Conservation (phyloP, 2,797 vertebrate genomes). For the Eidolon dupreanum region DNA sequence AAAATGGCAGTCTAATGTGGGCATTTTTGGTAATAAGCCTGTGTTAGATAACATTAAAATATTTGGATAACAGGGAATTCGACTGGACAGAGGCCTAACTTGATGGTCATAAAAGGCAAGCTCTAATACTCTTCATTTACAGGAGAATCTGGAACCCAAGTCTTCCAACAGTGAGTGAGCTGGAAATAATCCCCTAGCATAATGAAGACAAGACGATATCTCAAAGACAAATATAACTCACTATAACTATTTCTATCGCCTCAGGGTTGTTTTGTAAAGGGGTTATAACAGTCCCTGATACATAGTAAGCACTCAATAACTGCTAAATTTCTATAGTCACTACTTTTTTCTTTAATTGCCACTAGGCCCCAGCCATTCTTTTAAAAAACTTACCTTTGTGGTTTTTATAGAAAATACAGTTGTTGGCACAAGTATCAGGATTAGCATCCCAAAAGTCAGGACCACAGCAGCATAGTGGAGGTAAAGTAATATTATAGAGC, state of each 20-base stretch:
- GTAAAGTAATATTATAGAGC: conserved; percentile 87
- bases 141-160: not conserved
- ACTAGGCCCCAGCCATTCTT: not conserved
- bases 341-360: not conserved
- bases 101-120: not conserved
- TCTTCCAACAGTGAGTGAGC: not conserved
- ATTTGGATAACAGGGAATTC: not conserved
- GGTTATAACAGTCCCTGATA: not conserved
- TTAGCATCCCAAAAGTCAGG: conserved; percentile 95
- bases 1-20: not conserved
- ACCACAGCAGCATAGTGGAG: conserved; percentile 93
- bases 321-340: not conserved
- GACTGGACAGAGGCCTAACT: not conserved
- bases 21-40: not conserved
- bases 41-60: not conserved
- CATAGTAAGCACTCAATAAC: conserved; percentile 29
- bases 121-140: not conserved
- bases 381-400: conserved; percentile 89
- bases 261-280: conserved; percentile 24
- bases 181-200: not conserved
- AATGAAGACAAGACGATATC: not conserved
- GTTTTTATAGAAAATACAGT: conserved; percentile 96
- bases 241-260: not conserved
- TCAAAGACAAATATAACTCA: conserved; percentile 46
- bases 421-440: conserved; percentile 96